Conservation (phyloP, 2,797 vertebrate species). For the Chelonia mydas region DNA sequence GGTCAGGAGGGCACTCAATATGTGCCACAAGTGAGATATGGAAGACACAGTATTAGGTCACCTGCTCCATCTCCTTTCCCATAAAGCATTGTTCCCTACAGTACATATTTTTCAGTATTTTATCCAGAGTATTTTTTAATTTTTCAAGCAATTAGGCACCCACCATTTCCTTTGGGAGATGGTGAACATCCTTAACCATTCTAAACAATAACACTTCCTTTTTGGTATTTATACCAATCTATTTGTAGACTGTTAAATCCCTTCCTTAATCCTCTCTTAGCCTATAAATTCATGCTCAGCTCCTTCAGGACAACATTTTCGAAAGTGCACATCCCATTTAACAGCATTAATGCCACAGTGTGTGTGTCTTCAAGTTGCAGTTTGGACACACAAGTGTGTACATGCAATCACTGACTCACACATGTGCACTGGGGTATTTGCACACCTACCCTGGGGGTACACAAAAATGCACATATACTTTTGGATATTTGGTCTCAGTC, state of each 20-base stretch:
- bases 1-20: neutral
- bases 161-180: rapidly evolving
- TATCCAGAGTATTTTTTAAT: neutral
- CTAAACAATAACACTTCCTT: neutral
- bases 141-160: neutral
- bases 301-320: rapidly evolving
- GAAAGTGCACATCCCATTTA: neutral
- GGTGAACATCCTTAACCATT: neutral
- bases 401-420: rapidly evolving
- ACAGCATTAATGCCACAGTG: rapidly evolving
- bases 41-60: neutral
- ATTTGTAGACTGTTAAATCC: neutral
- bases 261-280: neutral
- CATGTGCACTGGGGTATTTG: rapidly evolving
- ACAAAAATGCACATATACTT: rapidly evolving
- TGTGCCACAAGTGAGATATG: neutral
- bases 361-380: neutral
- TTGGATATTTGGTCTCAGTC: neutral
- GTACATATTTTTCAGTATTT: neutral
- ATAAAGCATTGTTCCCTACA: neutral
- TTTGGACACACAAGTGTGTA: neutral
- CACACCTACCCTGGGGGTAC: rapidly evolving
- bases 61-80: neutral
- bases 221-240: rapidly evolving
- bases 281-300: too few relatives aligned